phyloP scores from a whole-genome alignment of 2,888 invertebrate species.

The Orthosia gothica region DNA sequence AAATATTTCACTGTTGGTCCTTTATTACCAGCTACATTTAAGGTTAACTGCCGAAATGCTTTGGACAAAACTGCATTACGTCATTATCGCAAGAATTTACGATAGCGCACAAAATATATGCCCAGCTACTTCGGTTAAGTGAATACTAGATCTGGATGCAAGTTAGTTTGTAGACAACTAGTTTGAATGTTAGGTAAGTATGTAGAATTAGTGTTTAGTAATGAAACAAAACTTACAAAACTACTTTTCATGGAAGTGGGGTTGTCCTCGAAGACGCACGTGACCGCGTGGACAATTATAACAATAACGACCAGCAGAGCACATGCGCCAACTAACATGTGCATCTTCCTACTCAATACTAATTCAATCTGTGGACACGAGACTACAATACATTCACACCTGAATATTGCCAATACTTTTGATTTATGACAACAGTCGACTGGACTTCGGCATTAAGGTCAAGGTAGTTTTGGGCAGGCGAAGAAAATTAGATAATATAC shows the following conservation, averaged over 20 bases:
- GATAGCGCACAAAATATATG: slow-evolving; percentile 50
- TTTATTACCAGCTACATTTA: slow-evolving; percentile 55
- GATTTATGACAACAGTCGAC: slow-evolving; percentile 33
- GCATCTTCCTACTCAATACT: slow-evolving; percentile 60
- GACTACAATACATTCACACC: slow-evolving; percentile 28
- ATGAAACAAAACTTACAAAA: slow-evolving; percentile 41
- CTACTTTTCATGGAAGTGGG: slow-evolving; percentile 57
- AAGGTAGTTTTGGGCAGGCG: slow-evolving; percentile 27
- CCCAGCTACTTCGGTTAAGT: slow-evolving; percentile 44
- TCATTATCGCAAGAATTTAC: slow-evolving; percentile 59
- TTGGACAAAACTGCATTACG: slow-evolving; percentile 61
- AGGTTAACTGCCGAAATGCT: slow-evolving; percentile 54
- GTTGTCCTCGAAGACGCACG: slow-evolving; percentile 78
- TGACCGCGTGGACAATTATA: slow-evolving; percentile 77
- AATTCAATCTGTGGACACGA: slow-evolving; percentile 56
- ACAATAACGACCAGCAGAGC: slow-evolving; percentile 72
- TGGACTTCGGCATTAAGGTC: slow-evolving; percentile 36
- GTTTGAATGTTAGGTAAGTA: slow-evolving; percentile 41
- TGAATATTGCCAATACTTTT: slow-evolving; percentile 32
- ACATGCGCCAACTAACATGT: slow-evolving; percentile 59
- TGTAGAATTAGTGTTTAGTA: slow-evolving; percentile 44
- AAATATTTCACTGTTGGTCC: slow-evolving; percentile 46
- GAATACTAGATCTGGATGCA: slow-evolving; percentile 53
- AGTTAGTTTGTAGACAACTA: slow-evolving; percentile 36
- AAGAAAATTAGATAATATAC: slow-evolving; percentile 44